A percentile compares a stretch with the other conserved stretches of the same genome.
phyloP scores from a whole-genome alignment of 2,113 vertebrate genomes.

The Gavialis gangeticus region DNA sequence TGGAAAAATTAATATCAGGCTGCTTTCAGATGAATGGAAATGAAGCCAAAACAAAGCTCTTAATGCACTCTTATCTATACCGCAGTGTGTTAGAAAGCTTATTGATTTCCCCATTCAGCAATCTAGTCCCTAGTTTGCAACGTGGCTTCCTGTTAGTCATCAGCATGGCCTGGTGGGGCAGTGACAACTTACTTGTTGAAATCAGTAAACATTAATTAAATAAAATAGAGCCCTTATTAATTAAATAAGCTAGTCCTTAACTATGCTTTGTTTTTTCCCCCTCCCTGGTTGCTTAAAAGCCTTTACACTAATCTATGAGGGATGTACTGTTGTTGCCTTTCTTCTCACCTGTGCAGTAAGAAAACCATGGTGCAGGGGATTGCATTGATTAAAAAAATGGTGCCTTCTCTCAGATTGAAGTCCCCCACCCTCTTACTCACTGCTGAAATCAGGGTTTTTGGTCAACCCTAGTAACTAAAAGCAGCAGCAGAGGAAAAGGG shows the following conservation, averaged over 20 bases:
- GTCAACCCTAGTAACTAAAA: no score
- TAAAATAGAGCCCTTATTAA: not conserved
- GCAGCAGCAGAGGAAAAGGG: no score
- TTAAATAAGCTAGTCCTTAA: conserved; percentile 2
- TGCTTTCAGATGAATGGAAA: conserved; percentile 59
- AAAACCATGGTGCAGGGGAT: not conserved
- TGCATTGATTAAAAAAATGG: not conserved
- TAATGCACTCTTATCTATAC: conserved; percentile 2
- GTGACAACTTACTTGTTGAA: conserved; percentile 1
- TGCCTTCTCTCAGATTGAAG: not conserved
- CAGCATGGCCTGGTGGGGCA: not conserved
- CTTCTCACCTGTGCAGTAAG: not conserved
- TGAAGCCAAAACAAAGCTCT: conserved; percentile 63
- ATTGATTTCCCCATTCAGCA: conserved; percentile 40
- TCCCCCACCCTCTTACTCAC: not conserved
- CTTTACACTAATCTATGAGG: no score
- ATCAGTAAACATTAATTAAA: not conserved
- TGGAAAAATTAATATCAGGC: not conserved
- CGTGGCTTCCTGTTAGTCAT: not conserved
- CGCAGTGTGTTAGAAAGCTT: not conserved
- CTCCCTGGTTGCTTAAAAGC: not conserved
- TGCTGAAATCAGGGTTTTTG: no score
- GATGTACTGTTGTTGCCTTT: not conserved
- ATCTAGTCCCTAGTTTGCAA: not conserved
- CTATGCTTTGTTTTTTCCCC: accelerated